Conservation (phyloP, 2,797 vertebrate genomes). For the Lates japonicus region DNA sequence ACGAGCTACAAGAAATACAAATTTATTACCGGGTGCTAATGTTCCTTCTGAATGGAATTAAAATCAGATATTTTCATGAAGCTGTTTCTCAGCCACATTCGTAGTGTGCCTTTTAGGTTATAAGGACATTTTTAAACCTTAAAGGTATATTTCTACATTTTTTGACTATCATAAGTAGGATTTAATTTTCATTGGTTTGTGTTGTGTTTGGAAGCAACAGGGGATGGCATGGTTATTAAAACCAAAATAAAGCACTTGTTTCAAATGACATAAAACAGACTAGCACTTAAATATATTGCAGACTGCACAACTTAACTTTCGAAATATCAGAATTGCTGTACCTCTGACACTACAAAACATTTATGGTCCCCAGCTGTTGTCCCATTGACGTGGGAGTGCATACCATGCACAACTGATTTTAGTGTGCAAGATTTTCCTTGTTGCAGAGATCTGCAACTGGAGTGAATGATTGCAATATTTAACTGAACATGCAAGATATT, state of each 20-base stretch:
- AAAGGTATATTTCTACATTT: background rate
- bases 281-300: background rate
- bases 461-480: background rate
- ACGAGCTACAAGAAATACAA: conserved; percentile 24
- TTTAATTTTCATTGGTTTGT: background rate
- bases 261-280: background rate
- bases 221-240: background rate
- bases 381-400: background rate
- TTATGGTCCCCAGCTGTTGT: background rate
- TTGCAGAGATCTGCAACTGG: background rate
- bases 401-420: background rate
- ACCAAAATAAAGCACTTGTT: background rate
- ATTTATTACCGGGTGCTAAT: conserved; percentile 27
- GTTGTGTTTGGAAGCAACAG: conserved; percentile 7
- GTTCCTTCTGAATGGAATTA: conserved; percentile 13
- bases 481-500: background rate
- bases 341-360: background rate
- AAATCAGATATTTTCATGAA: conserved; percentile 19
- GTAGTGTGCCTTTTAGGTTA: background rate
- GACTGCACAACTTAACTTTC: background rate
- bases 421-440: background rate
- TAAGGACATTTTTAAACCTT: background rate
- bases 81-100: conserved; percentile 10
- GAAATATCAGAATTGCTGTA: background rate
- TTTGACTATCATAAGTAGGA: too few species aligned